Conservation (phyloP, 2,888 invertebrate genomes). For the Incurvaria masculella region DNA sequence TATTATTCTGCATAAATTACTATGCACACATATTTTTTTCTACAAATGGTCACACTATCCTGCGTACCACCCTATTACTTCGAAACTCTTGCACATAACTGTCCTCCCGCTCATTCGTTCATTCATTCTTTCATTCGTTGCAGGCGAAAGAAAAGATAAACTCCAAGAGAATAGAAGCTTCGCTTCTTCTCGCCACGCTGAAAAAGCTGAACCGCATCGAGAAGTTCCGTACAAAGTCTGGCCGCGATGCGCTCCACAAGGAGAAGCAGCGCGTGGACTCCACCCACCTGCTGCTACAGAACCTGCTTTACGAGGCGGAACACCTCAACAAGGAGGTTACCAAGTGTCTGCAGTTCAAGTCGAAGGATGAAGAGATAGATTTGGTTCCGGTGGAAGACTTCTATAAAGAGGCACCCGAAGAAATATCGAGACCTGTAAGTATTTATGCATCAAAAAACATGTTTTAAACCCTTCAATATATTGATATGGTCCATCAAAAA, state of each 20-base stretch:
- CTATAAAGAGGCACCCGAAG: conserved; percentile 71
- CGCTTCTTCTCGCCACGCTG: conserved; percentile 73
- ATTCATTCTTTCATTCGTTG: conserved; percentile 18
- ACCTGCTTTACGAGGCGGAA: conserved; percentile 90
- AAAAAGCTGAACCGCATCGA: conserved; percentile 90
- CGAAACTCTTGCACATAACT: neutral
- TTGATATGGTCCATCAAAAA: too few relatives aligned
- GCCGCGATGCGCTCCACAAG: conserved; percentile 75
- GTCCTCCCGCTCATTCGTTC: neutral
- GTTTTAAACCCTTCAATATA: too few relatives aligned
- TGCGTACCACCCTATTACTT: neutral
- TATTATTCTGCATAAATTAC: neutral
- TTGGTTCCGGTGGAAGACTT: conserved; percentile 83
- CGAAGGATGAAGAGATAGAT: conserved; percentile 91
- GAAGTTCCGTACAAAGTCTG: conserved; percentile 81
- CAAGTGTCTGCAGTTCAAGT: conserved; percentile 92
- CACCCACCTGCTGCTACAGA: conserved; percentile 86
- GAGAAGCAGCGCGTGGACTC: conserved; percentile 89
- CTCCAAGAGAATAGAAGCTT: conserved; percentile 68
- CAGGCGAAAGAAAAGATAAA: conserved; percentile 61
- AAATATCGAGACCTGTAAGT: conserved; percentile 65
- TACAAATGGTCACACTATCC: neutral
- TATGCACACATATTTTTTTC: neutral
- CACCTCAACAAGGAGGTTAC: conserved; percentile 94
- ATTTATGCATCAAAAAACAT: too few relatives aligned